Evolutionary conservation across 2,113 vertebrate genomes (phyloP).

Genomic region (Pundamilia nyererei): DNA sequence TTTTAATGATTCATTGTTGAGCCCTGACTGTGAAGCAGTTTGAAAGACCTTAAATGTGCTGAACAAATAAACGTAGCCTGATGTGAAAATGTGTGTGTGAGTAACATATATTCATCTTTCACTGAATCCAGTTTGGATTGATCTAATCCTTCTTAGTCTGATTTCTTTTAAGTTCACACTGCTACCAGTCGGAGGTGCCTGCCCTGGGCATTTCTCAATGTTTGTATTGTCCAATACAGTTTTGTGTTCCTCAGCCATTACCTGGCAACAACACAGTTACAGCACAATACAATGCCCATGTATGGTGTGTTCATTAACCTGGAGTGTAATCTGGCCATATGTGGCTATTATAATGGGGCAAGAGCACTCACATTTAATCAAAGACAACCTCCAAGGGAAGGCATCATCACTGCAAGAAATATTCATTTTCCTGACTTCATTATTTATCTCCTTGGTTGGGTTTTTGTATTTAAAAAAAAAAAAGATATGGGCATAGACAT

Average conservation of each 20-base stretch:
- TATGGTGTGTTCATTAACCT: not conserved
- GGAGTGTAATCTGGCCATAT: not conserved
- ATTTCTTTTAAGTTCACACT: not conserved
- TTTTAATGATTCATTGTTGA: fast-evolving
- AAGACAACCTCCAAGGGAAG: not conserved
- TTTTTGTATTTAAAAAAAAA: not conserved
- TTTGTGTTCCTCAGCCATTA: not conserved
- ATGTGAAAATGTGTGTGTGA: not conserved
- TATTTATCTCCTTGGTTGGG: not conserved
- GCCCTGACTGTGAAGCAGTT: not conserved
- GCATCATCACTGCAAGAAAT: fast-evolving
- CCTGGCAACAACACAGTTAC: not conserved
- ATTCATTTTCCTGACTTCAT: not conserved
- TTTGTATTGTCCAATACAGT: not conserved
- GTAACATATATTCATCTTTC: not conserved
- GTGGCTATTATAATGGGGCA: not conserved
- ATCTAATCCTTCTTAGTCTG: not conserved
- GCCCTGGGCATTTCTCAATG: not conserved
- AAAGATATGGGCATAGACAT: not conserved
- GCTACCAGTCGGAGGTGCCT: not conserved
- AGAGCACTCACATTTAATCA: not conserved
- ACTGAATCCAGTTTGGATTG: not conserved
- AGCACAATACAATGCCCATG: not conserved
- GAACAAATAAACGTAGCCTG: not conserved
- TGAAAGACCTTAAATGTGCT: not conserved